Conservation (phyloP, 1,140 invertebrate genomes). For the Aphelenchoides avenae region DNA sequence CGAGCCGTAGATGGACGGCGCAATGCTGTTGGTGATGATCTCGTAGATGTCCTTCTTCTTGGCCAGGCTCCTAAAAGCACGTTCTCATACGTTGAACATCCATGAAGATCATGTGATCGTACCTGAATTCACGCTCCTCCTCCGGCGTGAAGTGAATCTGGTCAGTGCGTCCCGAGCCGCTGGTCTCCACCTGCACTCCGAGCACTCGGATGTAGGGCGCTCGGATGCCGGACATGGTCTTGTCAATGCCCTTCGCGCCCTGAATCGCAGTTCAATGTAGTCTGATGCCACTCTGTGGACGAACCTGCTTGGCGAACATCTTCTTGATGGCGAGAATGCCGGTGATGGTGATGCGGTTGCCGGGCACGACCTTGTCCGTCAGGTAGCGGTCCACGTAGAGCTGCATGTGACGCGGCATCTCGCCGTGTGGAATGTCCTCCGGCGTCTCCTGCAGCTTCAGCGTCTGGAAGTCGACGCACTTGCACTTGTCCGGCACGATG, state of each 20-base stretch:
- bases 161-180: constrained; percentile 70
- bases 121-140: constrained; percentile 85
- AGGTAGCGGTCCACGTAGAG: constrained; percentile 87
- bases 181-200: constrained; percentile 79
- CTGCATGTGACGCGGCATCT: constrained; percentile 92
- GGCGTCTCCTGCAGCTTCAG: constrained; percentile 90
- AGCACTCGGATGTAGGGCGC: constrained; percentile 88
- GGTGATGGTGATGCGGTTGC: constrained; percentile 84
- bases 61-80: constrained; percentile 67
- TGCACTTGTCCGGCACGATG: constrained; percentile 92
- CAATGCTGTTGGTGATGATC: constrained; percentile 80
- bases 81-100: constrained; percentile 12
- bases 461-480: constrained; percentile 85
- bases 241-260: constrained; percentile 69
- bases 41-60: constrained; percentile 81
- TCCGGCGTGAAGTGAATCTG: constrained; percentile 68
- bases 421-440: constrained; percentile 92
- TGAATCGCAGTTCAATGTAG: constrained; percentile 15
- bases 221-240: constrained; percentile 82
- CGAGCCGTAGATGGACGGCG: constrained; percentile 92
- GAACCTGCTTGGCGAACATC: constrained; percentile 36
- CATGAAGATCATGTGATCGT: constrained; percentile 20
- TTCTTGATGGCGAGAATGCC: constrained; percentile 92
- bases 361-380: constrained; percentile 90
- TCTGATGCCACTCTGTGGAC: no score